These are phyloP conservation scores for Donacobius atricapilla DNA, from an alignment of 2,113 vertebrate genomes.

Conservation along the genomic window DNA sequence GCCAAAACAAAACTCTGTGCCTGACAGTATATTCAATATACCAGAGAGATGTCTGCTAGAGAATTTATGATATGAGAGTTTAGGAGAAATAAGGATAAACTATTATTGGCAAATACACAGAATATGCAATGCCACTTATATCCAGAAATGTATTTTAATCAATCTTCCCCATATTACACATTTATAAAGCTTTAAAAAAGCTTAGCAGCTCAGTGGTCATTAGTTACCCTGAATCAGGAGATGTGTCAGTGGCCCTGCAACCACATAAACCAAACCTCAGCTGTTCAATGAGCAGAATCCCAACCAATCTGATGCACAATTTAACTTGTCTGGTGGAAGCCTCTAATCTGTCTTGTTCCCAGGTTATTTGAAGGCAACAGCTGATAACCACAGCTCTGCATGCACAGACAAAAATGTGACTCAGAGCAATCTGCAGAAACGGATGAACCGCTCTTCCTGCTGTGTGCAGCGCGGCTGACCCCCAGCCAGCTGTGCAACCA, in stretches of 20 bases:
- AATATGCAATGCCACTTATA: background rate
- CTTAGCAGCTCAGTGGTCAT: background rate
- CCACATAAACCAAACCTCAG: background rate
- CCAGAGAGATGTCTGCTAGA: background rate
- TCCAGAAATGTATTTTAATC: background rate
- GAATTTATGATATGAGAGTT: background rate
- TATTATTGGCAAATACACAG: background rate
- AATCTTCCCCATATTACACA: background rate
- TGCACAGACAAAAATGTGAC: background rate
- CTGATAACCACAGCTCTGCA: background rate
- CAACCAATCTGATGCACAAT: background rate
- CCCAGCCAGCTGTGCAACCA: background rate
- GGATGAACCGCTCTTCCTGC: background rate
- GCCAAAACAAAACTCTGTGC: background rate
- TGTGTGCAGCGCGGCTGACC: background rate
- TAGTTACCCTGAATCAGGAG: background rate
- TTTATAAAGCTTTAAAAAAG: background rate
- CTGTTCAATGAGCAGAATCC: background rate
- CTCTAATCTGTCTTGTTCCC: background rate
- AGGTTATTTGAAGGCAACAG: background rate
- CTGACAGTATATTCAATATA: background rate
- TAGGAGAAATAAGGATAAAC: background rate
- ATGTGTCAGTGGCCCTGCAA: background rate
- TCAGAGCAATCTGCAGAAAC: background rate
- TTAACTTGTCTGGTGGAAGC: constrained; percentile 13